Evolutionary conservation across 2,888 invertebrate species (phyloP).

Genomic region (Patella pellucida): DNA sequence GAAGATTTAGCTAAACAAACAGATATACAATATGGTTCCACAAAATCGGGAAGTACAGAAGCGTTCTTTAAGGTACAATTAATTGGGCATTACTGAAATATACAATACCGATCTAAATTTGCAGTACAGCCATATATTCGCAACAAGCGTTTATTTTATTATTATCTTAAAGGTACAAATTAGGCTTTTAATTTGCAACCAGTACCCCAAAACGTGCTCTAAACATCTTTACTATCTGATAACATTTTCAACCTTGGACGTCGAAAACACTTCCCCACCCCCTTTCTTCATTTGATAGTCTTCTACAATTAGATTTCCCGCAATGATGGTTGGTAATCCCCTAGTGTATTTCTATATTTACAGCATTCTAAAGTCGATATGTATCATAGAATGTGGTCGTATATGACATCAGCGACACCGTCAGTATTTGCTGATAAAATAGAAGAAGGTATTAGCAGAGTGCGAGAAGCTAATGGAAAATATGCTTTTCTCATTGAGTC

Average conservation of each 20-base stretch:
- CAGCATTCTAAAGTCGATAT: slow-evolving; percentile 89
- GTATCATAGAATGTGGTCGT: slow-evolving; percentile 95
- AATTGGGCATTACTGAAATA: not conserved
- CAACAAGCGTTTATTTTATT: no score
- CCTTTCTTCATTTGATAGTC: no score
- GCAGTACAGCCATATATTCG: no score
- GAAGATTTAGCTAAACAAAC: slow-evolving; percentile 89
- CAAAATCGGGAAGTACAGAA: slow-evolving; percentile 83
- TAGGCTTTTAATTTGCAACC: no score
- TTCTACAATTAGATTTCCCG: no score
- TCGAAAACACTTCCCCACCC: no score
- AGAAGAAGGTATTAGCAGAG: slow-evolving; percentile 84
- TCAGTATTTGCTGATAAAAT: slow-evolving; percentile 84
- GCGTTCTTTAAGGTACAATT: slow-evolving; percentile 87
- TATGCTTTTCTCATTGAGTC: slow-evolving; percentile 75
- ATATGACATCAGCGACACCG: slow-evolving; percentile 81
- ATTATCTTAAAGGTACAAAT: no score
- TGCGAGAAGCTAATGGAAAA: slow-evolving; percentile 77
- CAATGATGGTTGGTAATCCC: no score
- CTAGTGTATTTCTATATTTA: slow-evolving; percentile 28
- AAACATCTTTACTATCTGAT: no score
- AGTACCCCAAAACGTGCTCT: no score
- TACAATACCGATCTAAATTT: no score
- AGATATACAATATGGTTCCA: slow-evolving; percentile 77
- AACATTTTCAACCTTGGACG: no score